phyloP scores from a whole-genome alignment of 2,797 vertebrate genomes.

The Falco berigora region DNA sequence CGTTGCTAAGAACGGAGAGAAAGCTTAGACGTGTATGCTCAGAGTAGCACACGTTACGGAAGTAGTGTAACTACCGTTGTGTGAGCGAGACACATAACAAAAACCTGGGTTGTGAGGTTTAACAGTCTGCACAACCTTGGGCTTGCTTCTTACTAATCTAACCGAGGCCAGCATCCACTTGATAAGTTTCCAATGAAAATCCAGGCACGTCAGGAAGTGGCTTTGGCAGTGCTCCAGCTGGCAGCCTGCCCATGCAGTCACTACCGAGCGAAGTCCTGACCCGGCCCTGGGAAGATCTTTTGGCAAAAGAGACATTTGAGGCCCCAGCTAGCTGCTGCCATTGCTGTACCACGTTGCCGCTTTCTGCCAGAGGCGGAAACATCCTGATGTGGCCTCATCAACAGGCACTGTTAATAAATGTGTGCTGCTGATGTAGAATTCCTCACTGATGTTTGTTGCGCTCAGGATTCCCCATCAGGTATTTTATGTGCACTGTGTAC shows the following conservation, averaged over 20 bases:
- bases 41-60: not conserved
- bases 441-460: accelerated
- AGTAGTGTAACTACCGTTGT: not conserved
- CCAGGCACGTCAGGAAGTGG: conserved; percentile 7
- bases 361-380: not conserved
- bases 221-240: conserved; percentile 4
- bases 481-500: not conserved
- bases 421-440: not conserved
- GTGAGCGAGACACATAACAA: not conserved
- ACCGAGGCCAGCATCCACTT: not conserved
- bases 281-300: not conserved
- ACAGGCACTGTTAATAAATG: not conserved
- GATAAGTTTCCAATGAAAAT: not conserved
- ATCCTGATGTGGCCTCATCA: not conserved
- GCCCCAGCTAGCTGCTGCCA: not conserved
- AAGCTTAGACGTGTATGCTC: not conserved
- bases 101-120: not conserved
- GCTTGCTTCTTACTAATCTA: not conserved
- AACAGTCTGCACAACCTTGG: not conserved
- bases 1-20: not conserved
- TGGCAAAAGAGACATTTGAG: not conserved
- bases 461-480: not conserved
- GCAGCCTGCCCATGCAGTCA: not conserved
- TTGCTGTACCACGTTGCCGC: not conserved
- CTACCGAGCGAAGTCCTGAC: not conserved